phyloP scores from a whole-genome alignment of 2,113 vertebrate genomes.

The Salvator merianae region DNA sequence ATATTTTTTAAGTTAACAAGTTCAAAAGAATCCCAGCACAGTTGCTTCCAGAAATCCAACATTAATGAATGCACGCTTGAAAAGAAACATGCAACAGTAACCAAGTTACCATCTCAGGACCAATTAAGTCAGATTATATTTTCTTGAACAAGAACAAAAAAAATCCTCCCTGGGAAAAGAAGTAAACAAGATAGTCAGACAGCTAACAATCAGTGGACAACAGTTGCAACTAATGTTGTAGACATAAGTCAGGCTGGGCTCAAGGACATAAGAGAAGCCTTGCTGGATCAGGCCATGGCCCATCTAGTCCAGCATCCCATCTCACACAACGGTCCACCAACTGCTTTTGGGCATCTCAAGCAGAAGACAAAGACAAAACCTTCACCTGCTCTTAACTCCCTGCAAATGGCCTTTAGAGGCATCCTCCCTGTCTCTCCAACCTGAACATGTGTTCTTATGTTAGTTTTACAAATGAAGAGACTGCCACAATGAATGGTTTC shows the following conservation, averaged over 20 bases:
- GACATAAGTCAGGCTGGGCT: background rate
- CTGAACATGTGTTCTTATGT: too few relatives aligned
- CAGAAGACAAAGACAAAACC: too few relatives aligned
- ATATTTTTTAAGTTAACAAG: background rate
- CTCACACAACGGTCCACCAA: too few relatives aligned
- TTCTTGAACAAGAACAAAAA: conserved; percentile 10
- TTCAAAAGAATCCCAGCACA: background rate
- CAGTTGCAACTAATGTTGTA: background rate
- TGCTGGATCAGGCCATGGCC: too few relatives aligned
- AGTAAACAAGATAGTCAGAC: background rate
- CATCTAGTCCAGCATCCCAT: too few relatives aligned
- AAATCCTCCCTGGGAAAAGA: background rate
- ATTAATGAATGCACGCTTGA: background rate
- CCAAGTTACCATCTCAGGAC: background rate
- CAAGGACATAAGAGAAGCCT: too few relatives aligned
- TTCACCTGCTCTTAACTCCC: too few relatives aligned
- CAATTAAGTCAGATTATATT: background rate
- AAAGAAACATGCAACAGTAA: background rate
- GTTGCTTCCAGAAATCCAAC: background rate
- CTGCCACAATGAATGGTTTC: too few relatives aligned
- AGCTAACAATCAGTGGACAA: background rate
- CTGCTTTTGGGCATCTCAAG: too few relatives aligned
- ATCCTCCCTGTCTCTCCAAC: too few relatives aligned
- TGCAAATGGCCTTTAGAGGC: too few relatives aligned
- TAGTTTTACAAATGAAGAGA: too few relatives aligned